Conservation (phyloP, 1,140 invertebrate genomes). For the Mya arenaria region DNA sequence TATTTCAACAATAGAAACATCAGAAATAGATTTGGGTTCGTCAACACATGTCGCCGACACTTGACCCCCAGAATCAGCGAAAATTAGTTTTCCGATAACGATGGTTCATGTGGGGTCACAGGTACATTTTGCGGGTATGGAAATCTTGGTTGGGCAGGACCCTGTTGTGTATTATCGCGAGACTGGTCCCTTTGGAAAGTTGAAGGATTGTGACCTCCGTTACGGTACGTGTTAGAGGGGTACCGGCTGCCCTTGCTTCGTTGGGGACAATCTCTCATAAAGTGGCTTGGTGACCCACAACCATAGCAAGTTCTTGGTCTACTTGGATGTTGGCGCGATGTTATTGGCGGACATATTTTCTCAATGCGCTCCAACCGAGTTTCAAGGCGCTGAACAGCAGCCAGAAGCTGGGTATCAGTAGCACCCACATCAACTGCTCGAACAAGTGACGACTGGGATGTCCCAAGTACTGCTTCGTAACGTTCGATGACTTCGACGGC, state of each 20-base stretch:
- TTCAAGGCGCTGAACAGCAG: not conserved
- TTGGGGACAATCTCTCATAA: not conserved
- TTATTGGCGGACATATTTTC: not conserved
- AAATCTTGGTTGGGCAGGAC: not conserved
- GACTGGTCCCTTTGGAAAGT: too few species aligned
- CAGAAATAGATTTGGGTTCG: not conserved
- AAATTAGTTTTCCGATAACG: not conserved
- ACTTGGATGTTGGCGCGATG: not conserved
- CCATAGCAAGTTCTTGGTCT: not conserved
- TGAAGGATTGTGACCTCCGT: too few species aligned
- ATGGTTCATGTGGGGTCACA: not conserved
- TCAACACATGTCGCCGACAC: not conserved
- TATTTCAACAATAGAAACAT: not conserved
- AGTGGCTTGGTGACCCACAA: not conserved
- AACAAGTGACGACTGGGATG: not conserved
- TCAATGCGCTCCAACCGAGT: not conserved
- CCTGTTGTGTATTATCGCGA: too few species aligned
- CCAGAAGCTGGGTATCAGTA: not conserved
- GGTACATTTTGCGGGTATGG: not conserved
- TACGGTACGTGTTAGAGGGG: not conserved
- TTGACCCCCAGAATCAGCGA: not conserved
- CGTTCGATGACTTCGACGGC: not conserved
- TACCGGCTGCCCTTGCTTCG: not conserved
- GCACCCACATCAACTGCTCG: not conserved
- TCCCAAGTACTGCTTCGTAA: not conserved